Evolutionary conservation across 1,140 invertebrate species (phyloP).

Genomic region (Drosophila repleta): DNA sequence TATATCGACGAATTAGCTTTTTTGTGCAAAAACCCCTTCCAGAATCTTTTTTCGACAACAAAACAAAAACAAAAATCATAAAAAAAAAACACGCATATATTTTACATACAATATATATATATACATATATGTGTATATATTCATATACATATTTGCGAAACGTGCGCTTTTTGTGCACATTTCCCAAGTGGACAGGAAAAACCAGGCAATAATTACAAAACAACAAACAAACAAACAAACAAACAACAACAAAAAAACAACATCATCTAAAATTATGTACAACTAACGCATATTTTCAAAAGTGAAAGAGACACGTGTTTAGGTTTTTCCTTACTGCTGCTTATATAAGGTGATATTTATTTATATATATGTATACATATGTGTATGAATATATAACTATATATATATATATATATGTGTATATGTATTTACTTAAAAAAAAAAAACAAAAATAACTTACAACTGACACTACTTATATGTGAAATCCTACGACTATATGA

Average conservation of each 20-base stretch:
- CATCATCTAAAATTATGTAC: slow-evolving; percentile 24
- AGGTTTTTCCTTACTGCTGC: slow-evolving; percentile 77
- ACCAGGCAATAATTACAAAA: slow-evolving; percentile 61
- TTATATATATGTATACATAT: slow-evolving; percentile 63
- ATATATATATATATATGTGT: slow-evolving; percentile 8
- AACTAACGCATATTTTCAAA: slow-evolving; percentile 27
- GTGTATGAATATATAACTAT: slow-evolving; percentile 32
- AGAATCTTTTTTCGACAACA: slow-evolving; percentile 54
- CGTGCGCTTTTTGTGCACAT: slow-evolving; percentile 68
- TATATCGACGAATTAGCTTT: slow-evolving; percentile 75
- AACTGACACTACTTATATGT: slow-evolving; percentile 66
- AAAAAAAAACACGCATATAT: slow-evolving; percentile 56
- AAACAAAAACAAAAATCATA: slow-evolving; percentile 3
- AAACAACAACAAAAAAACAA: slow-evolving; percentile 40
- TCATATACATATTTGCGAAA: slow-evolving; percentile 23
- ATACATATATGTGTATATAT: slow-evolving; percentile 17
- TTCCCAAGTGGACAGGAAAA: slow-evolving; percentile 29
- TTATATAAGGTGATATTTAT: slow-evolving; percentile 80
- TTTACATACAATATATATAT: slow-evolving; percentile 34
- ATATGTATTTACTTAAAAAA: slow-evolving; percentile 1
- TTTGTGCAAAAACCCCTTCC: slow-evolving; percentile 75
- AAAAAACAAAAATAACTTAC: slow-evolving; percentile 58
- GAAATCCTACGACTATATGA: slow-evolving; percentile 78
- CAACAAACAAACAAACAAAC: slow-evolving; percentile 33
- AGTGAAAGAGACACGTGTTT: slow-evolving; percentile 50